These are phyloP conservation scores for Pachycephus smyrnensis DNA, from an alignment of 2,888 invertebrate genomes.

Conservation along the genomic window DNA sequence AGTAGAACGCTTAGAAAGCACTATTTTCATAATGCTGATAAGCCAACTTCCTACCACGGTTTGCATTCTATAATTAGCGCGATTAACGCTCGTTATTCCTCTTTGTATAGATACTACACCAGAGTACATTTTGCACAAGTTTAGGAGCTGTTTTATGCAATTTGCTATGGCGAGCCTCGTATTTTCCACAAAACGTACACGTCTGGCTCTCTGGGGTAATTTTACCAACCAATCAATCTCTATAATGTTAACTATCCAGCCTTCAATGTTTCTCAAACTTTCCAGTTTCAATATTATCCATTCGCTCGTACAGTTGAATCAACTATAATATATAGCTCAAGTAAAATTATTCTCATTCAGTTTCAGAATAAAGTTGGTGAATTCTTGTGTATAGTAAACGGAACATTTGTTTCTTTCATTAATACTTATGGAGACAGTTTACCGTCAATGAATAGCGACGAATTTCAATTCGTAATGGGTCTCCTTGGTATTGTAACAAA, in stretches of 20 bases:
- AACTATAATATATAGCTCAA: not conserved
- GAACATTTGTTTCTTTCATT: conserved; percentile 60
- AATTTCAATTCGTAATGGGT: conserved; percentile 62
- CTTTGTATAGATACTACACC: conserved; percentile 46
- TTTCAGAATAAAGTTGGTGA: conserved; percentile 57
- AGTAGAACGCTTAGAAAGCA: conserved; percentile 28
- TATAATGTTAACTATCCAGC: not conserved
- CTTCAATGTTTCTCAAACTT: not conserved
- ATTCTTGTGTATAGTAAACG: conserved; percentile 59
- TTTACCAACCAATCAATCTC: not conserved
- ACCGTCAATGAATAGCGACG: conserved; percentile 56
- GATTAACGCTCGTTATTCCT: not conserved
- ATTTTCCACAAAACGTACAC: conserved; percentile 54
- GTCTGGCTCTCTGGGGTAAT: conserved; percentile 57
- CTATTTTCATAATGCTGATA: not conserved
- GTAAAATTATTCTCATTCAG: conserved; percentile 23
- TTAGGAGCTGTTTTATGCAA: conserved; percentile 63
- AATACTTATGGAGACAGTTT: conserved; percentile 55
- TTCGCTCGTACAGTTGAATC: not conserved
- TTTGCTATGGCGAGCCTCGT: conserved; percentile 64
- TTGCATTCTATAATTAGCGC: not conserved
- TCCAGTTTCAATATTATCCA: not conserved
- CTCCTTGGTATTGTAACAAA: conserved; percentile 63
- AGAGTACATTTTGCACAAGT: conserved; percentile 62
- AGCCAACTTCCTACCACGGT: not conserved